phyloP scores from a whole-genome alignment of 1,140 invertebrate genomes.

The Drosophila tani region DNA sequence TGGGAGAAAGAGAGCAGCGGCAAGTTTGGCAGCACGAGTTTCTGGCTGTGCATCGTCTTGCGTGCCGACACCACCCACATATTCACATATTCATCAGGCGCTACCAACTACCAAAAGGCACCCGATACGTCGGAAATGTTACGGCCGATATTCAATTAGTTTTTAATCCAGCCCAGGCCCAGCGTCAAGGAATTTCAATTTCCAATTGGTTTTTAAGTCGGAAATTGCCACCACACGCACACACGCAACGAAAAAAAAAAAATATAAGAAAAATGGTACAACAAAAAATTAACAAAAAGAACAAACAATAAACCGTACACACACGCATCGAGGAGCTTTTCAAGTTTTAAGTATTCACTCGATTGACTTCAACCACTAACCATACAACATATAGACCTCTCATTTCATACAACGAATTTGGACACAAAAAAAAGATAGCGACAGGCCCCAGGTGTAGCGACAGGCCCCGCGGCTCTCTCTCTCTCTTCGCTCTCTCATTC shows the following conservation, averaged over 20 bases:
- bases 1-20: background rate
- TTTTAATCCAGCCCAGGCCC: slow-evolving; percentile 67
- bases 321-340: slow-evolving; percentile 30
- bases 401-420: too few relatives aligned
- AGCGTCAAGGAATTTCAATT: slow-evolving; percentile 57
- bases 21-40: slow-evolving; percentile 24
- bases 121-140: slow-evolving; percentile 46
- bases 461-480: too few relatives aligned
- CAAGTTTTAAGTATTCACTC: slow-evolving; percentile 31
- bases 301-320: slow-evolving; percentile 28
- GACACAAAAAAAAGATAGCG: too few relatives aligned
- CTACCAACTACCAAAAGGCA: background rate
- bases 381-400: too few relatives aligned
- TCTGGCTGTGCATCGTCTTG: slow-evolving; percentile 26
- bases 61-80: slow-evolving; percentile 26
- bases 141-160: slow-evolving; percentile 58
- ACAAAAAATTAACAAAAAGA: slow-evolving; percentile 9
- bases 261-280: slow-evolving; percentile 11
- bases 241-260: slow-evolving; percentile 24
- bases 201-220: slow-evolving; percentile 79
- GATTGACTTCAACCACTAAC: slow-evolving; percentile 19
- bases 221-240: slow-evolving; percentile 53
- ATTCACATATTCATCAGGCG: slow-evolving; percentile 5
- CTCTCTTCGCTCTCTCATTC: too few relatives aligned
- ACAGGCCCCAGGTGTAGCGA: too few relatives aligned